A percentile compares a stretch with the other conserved stretches of the same genome.
phyloP scores from a whole-genome alignment of 2,113 vertebrate species.

The Halichoerus grypus region DNA sequence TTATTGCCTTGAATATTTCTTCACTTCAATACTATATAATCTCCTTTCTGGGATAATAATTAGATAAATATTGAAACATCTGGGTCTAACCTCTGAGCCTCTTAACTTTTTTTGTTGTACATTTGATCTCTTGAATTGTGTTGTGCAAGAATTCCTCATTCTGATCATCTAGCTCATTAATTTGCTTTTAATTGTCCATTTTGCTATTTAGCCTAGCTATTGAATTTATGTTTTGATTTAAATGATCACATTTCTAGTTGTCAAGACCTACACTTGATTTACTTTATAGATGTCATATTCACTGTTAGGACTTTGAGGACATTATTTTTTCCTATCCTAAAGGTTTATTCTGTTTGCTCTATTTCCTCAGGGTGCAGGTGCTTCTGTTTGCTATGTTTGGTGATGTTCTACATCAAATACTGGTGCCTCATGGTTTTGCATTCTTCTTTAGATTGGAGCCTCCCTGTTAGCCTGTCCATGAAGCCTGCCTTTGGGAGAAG shows the following conservation, averaged over 20 bases:
- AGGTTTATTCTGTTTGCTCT: neutral
- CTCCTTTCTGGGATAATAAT: neutral
- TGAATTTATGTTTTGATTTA: neutral
- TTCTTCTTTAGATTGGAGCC: neutral
- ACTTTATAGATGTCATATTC: neutral
- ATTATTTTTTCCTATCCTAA: neutral
- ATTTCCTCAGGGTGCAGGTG: neutral
- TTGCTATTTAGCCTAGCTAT: neutral
- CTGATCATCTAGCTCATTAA: neutral
- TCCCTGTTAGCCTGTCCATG: neutral
- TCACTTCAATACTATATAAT: neutral
- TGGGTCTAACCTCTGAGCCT: neutral
- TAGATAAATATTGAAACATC: neutral
- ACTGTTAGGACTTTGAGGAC: neutral
- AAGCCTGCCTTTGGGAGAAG: neutral
- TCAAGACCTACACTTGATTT: neutral
- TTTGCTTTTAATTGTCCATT: neutral
- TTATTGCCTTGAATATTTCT: neutral
- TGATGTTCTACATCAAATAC: neutral
- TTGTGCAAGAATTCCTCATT: neutral
- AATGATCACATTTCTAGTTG: neutral
- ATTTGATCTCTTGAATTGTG: neutral
- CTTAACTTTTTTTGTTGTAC: neutral
- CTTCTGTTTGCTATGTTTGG: neutral
- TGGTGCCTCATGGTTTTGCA: neutral